These are phyloP conservation scores for Hydropsyche tenuis DNA, from an alignment of 1,140 invertebrate species.

Conservation along the genomic window DNA sequence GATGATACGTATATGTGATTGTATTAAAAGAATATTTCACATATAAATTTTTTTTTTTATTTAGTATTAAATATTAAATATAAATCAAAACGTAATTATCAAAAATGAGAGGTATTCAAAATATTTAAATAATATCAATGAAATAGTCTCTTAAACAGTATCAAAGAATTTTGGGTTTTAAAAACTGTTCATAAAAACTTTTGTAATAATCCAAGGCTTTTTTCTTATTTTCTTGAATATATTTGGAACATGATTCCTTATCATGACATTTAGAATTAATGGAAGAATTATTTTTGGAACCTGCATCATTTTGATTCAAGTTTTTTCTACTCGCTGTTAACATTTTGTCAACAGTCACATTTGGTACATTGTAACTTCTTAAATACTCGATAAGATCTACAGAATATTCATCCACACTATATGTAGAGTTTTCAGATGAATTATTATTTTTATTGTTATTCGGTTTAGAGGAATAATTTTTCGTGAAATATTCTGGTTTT, in stretches of 20 bases:
- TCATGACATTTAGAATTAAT: slow-evolving; percentile 35
- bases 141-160: background rate
- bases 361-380: slow-evolving; percentile 38
- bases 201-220: slow-evolving; percentile 62
- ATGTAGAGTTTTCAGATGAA: background rate
- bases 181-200: slow-evolving; percentile 56
- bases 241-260: slow-evolving; percentile 44
- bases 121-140: background rate
- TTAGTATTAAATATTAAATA: no score
- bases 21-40: no score
- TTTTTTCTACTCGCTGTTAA: slow-evolving; percentile 20
- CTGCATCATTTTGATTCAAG: background rate
- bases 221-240: slow-evolving; percentile 54
- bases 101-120: background rate
- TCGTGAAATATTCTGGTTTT: slow-evolving; percentile 52
- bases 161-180: slow-evolving; percentile 47
- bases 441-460: background rate
- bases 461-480: slow-evolving; percentile 51
- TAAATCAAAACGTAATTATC: no score
- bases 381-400: slow-evolving; percentile 36
- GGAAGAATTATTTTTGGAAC: background rate
- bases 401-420: slow-evolving; percentile 8
- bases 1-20: no score
- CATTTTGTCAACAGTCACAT: slow-evolving; percentile 38
- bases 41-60: no score